These are phyloP conservation scores for Pagetopsis macropterus DNA, from an alignment of 2,797 vertebrate genomes.

Conservation along the genomic window DNA sequence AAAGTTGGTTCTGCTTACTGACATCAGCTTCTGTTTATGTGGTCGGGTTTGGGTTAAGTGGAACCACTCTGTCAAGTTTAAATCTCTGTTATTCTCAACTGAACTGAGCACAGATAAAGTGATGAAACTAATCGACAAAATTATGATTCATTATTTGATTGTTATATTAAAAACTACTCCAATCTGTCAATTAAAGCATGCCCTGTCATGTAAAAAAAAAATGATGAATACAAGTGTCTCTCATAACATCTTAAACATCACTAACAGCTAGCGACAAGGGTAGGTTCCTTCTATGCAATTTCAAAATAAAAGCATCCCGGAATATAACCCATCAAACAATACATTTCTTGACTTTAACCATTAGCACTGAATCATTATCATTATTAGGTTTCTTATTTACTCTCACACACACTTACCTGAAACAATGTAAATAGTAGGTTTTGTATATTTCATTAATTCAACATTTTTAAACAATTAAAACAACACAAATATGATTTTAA, in stretches of 20 bases:
- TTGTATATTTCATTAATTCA: not conserved
- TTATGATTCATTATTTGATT: not conserved
- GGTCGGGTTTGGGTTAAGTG: constrained; percentile 16
- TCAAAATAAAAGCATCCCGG: constrained; percentile 3
- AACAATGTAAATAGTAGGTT: not conserved
- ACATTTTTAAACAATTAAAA: not conserved
- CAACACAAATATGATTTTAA: not conserved
- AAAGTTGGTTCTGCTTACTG: constrained; percentile 34
- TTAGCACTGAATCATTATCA: not conserved
- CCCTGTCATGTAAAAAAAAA: not conserved
- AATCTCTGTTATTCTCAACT: not conserved
- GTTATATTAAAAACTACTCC: not conserved
- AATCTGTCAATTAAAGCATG: not conserved
- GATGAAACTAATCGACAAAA: not conserved
- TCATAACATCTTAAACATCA: too few relatives aligned
- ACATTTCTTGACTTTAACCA: not conserved
- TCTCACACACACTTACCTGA: not conserved
- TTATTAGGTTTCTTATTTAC: not conserved
- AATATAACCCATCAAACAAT: not conserved
- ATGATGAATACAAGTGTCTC: not conserved
- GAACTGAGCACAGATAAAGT: too few relatives aligned
- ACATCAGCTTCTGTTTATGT: constrained; percentile 16
- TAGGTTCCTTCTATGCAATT: not conserved
- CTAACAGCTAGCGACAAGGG: not conserved
- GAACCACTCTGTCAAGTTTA: constrained; percentile 1